These are phyloP conservation scores for Sceloporus undulatus DNA, from an alignment of 2,113 vertebrate species.

Conservation along the genomic window DNA sequence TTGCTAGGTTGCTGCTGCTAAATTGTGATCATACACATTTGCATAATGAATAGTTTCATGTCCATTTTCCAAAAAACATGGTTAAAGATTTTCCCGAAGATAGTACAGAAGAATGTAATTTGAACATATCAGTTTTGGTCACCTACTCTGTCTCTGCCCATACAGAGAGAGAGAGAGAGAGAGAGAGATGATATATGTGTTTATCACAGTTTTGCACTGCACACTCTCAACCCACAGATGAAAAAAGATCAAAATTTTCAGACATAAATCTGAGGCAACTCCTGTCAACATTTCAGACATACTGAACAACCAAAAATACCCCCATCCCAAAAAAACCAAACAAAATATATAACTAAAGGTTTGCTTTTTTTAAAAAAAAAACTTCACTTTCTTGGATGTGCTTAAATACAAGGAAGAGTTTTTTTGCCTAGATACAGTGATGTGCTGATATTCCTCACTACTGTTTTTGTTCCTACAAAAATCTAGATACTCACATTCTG, in stretches of 20 bases:
- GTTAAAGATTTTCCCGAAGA: neutral
- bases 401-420: neutral
- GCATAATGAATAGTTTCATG: neutral
- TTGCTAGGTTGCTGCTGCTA: neutral
- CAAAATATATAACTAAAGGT: neutral
- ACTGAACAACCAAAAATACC: neutral
- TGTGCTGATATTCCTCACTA: neutral
- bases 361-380: neutral
- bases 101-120: neutral
- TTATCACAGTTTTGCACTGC: neutral
- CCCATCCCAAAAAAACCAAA: neutral
- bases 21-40: neutral
- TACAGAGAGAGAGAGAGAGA: too few species aligned
- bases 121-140: neutral
- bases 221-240: neutral
- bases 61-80: neutral
- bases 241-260: neutral
- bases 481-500: slow-evolving; percentile 86
- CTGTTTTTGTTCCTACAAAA: slow-evolving; percentile 25
- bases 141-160: too few species aligned
- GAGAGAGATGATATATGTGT: neutral
- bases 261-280: neutral
- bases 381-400: neutral
- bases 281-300: slow-evolving; percentile 21
- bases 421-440: neutral